Conservation (phyloP, 2,113 vertebrate species). For the Misgurnus anguillicaudatus region DNA sequence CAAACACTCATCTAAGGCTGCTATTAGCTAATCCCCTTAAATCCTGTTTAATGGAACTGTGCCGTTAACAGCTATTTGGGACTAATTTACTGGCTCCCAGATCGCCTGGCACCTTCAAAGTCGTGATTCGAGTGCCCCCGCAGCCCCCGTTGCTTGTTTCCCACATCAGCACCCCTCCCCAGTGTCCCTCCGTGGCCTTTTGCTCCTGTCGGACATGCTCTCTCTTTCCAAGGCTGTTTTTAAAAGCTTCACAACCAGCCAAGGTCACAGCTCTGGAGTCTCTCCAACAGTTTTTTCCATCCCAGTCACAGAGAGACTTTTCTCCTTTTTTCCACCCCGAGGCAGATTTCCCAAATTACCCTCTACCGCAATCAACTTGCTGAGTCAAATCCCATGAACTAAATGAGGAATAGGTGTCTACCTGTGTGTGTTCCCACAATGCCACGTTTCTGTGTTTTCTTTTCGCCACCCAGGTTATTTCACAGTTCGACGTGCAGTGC, state of each 20-base stretch:
- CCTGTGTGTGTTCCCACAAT: constrained; percentile 35
- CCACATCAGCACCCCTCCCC: neutral
- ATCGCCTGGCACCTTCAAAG: constrained; percentile 54
- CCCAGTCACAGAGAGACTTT: constrained; percentile 42
- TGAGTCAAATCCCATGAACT: constrained; percentile 40
- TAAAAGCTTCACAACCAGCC: constrained; percentile 41
- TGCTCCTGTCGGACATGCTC: constrained; percentile 30
- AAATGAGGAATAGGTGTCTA: constrained; percentile 31
- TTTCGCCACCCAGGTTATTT: constrained; percentile 33
- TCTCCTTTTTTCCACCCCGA: constrained; percentile 31
- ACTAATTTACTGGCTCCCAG: constrained; percentile 59
- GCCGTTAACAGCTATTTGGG: constrained; percentile 78
- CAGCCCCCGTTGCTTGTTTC: constrained; percentile 17
- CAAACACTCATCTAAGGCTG: constrained; percentile 59
- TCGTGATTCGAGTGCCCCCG: neutral
- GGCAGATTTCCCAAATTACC: constrained; percentile 52
- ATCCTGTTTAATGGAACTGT: constrained; percentile 78
- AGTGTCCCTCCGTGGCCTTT: constrained; percentile 24
- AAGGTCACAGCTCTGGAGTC: constrained; percentile 44
- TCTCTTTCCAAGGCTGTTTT: constrained; percentile 31
- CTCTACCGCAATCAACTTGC: constrained; percentile 35
- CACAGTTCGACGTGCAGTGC: constrained; percentile 24
- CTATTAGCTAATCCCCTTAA: constrained; percentile 78
- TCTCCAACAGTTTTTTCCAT: constrained; percentile 31
- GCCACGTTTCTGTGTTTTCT: constrained; percentile 34